Evolutionary conservation across 2,888 invertebrate genomes (phyloP).

Genomic region (Rhagonycha fulva): DNA sequence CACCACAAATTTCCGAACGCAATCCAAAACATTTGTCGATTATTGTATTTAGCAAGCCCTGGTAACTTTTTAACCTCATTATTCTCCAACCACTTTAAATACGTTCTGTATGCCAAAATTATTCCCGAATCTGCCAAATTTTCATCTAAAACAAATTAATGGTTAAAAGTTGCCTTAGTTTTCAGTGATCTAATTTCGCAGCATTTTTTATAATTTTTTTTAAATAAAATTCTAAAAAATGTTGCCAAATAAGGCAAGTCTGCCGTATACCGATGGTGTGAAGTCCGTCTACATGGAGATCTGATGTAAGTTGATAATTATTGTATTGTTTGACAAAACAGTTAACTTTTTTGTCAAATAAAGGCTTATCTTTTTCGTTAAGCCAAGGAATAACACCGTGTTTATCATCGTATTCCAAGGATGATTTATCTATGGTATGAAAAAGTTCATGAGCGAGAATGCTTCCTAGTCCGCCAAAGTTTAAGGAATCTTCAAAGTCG

Average conservation of each 20-base stretch:
- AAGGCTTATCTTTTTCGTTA: neutral
- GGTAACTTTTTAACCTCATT: neutral
- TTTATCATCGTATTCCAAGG: neutral
- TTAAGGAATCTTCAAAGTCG: slow-evolving; percentile 3
- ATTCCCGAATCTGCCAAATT: slow-evolving; percentile 3
- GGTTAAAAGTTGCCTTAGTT: too few species aligned
- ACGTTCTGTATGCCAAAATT: neutral
- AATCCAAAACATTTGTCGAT: slow-evolving; percentile 10
- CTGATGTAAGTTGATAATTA: neutral
- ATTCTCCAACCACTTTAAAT: neutral
- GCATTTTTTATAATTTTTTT: too few species aligned
- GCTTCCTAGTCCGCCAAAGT: slow-evolving; percentile 8
- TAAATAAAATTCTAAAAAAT: too few species aligned
- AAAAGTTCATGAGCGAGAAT: slow-evolving; percentile 1
- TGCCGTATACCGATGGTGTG: too few species aligned
- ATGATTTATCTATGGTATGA: neutral
- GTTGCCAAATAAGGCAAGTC: neutral
- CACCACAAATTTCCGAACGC: slow-evolving; percentile 8
- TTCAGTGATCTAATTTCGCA: too few species aligned
- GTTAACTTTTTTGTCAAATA: neutral
- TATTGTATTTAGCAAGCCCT: neutral
- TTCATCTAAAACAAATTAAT: neutral
- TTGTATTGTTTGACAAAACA: slow-evolving; percentile 5
- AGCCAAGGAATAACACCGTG: neutral
- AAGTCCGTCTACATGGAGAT: neutral